These are phyloP conservation scores for Ooceraea biroi DNA, from an alignment of 1,140 invertebrate species.

Conservation along the genomic window DNA sequence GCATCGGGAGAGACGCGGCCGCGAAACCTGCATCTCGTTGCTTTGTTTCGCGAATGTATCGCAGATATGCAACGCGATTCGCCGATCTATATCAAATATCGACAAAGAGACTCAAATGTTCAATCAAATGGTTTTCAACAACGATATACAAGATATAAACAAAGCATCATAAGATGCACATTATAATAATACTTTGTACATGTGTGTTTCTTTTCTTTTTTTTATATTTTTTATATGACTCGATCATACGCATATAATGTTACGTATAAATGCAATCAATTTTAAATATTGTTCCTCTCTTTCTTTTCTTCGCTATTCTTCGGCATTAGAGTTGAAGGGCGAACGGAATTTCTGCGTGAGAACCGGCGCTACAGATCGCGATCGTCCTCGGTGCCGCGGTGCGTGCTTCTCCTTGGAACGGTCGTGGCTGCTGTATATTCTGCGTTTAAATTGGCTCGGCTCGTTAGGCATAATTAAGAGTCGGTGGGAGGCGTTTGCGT, in stretches of 20 bases:
- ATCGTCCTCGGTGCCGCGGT: constrained; percentile 38
- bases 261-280: not conserved
- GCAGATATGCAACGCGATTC: not conserved
- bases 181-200: too few relatives aligned
- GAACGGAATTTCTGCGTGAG: constrained; percentile 49
- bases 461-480: constrained; percentile 72
- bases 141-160: too few relatives aligned
- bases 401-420: constrained; percentile 15
- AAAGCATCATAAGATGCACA: too few relatives aligned
- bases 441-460: constrained; percentile 60
- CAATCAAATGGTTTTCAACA: too few relatives aligned
- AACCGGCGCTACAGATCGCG: constrained; percentile 33
- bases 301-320: not conserved
- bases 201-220: too few relatives aligned
- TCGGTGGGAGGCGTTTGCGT: constrained; percentile 5
- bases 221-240: too few relatives aligned
- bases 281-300: not conserved
- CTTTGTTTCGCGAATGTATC: not conserved
- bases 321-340: constrained; percentile 18
- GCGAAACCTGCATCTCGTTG: not conserved
- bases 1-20: not conserved
- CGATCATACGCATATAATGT: too few relatives aligned
- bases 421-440: not conserved
- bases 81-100: too few relatives aligned
- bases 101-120: too few relatives aligned